These are phyloP conservation scores for Ibidorhyncha struthersii DNA, from an alignment of 2,113 vertebrate species.

Conservation along the genomic window DNA sequence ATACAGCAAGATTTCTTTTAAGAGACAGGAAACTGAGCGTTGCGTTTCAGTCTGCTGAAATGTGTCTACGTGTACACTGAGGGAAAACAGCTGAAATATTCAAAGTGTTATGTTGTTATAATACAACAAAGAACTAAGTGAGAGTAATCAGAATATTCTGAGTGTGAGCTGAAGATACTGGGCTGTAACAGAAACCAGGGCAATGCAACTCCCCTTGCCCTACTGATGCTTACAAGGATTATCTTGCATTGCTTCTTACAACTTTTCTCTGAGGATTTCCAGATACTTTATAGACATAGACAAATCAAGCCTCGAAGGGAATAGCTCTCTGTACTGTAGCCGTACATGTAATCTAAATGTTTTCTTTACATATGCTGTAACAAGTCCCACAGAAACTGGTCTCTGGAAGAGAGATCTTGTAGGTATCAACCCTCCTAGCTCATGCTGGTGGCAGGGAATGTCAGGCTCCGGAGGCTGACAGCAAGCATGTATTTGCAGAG, in stretches of 20 bases:
- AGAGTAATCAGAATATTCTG: neutral
- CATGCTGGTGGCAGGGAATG: accelerated
- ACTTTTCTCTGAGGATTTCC: neutral
- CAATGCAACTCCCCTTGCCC: neutral
- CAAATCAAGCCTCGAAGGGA: neutral
- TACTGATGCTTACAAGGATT: neutral
- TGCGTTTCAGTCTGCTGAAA: neutral
- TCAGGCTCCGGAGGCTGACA: accelerated
- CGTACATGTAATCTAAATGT: neutral
- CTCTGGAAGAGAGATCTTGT: neutral
- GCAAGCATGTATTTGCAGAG: neutral
- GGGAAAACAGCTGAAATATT: neutral
- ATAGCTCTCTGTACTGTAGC: neutral
- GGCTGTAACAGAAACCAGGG: neutral
- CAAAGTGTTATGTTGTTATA: neutral
- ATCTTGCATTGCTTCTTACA: neutral
- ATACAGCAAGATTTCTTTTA: neutral
- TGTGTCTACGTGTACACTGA: neutral
- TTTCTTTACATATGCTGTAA: neutral
- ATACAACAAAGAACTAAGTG: neutral
- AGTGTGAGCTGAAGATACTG: neutral
- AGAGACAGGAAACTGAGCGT: neutral
- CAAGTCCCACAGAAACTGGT: neutral
- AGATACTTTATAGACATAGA: neutral
- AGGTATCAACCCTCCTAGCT: neutral